These are phyloP conservation scores for Andrena fulva DNA, from an alignment of 2,888 invertebrate genomes.

Conservation along the genomic window DNA sequence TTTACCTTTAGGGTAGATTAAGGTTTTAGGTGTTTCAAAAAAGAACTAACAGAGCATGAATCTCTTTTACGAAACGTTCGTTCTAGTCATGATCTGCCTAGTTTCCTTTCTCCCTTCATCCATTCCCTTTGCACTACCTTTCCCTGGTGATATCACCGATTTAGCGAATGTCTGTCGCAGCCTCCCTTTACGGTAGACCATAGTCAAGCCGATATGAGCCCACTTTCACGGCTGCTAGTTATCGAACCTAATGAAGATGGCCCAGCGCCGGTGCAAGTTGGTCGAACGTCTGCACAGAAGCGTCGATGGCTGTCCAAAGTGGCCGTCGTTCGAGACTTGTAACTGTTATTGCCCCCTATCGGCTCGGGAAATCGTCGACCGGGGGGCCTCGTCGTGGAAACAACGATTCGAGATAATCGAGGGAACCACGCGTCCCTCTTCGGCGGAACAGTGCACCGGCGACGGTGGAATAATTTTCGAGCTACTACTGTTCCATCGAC, in stretches of 20 bases:
- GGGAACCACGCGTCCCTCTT: not conserved
- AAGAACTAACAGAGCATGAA: too few relatives aligned
- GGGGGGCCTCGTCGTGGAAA: not conserved
- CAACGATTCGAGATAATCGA: constrained; percentile 52
- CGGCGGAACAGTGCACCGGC: not conserved
- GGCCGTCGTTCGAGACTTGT: constrained; percentile 39
- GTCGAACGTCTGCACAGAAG: constrained; percentile 17
- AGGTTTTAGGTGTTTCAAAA: too few relatives aligned
- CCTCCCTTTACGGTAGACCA: constrained; percentile 7
- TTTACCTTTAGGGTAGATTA: too few relatives aligned
- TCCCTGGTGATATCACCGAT: not conserved
- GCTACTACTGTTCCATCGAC: constrained; percentile 16
- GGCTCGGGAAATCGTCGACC: constrained; percentile 45
- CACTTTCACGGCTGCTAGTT: not conserved
- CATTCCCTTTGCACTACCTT: not conserved
- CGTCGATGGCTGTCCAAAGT: constrained; percentile 16
- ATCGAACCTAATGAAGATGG: constrained; percentile 60
- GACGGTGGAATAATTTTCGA: constrained; percentile 48
- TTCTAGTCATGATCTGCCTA: too few relatives aligned
- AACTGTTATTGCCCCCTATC: constrained; percentile 60
- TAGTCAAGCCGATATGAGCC: not conserved
- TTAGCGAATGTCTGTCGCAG: constrained; percentile 7
- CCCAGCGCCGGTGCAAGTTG: constrained; percentile 13
- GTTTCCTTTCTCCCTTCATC: not conserved
- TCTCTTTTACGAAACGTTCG: too few relatives aligned